Evolutionary conservation across 2,888 invertebrate genomes (phyloP).

Genomic region (Tenthredo amoena): DNA sequence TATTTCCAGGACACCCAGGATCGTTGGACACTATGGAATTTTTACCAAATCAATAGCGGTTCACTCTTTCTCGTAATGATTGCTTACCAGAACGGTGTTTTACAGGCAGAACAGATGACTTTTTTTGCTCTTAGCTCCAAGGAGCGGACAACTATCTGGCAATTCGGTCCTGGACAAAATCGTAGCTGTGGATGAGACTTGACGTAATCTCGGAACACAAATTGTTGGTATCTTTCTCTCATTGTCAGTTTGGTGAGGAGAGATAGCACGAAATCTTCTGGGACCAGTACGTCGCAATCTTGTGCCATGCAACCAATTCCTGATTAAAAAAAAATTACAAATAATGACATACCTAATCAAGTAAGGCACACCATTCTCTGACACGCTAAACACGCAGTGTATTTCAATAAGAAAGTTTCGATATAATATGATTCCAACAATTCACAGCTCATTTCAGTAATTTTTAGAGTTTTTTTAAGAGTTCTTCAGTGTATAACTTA

Average conservation of each 20-base stretch:
- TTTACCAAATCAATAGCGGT: neutral
- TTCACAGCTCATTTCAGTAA: neutral
- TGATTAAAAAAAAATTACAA: slow-evolving; percentile 75
- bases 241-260: slow-evolving; percentile 90
- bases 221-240: slow-evolving; percentile 96
- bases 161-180: slow-evolving; percentile 98
- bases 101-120: slow-evolving; percentile 93
- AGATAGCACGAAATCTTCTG: slow-evolving; percentile 96
- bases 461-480: neutral
- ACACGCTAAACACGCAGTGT: neutral
- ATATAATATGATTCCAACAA: neutral
- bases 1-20: too few relatives aligned
- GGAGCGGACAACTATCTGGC: slow-evolving; percentile 93
- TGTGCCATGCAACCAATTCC: slow-evolving; percentile 99
- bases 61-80: neutral
- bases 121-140: slow-evolving; percentile 91
- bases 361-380: neutral
- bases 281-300: slow-evolving; percentile 95
- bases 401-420: neutral
- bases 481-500: neutral
- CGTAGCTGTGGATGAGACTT: slow-evolving; percentile 94
- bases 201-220: slow-evolving; percentile 97
- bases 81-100: slow-evolving; percentile 91
- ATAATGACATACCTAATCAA: neutral
- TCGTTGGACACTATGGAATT: neutral